Evolutionary conservation across 2,888 invertebrate species (phyloP), one percentile per base, ranked within the genome.

Genomic region (Yponomeuta plumbellus): DNA sequence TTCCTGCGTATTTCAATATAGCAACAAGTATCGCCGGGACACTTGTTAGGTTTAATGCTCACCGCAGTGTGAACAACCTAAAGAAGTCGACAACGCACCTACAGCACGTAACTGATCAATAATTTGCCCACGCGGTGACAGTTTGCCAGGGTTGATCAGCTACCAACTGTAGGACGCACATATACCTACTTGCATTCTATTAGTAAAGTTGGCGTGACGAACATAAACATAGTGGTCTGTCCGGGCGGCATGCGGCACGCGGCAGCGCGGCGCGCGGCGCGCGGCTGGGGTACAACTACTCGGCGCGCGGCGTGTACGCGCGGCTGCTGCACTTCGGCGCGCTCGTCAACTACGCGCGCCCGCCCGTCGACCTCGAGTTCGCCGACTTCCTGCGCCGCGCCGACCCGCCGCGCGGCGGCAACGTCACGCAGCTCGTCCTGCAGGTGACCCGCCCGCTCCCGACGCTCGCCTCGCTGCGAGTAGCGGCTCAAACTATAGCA

Each of bases 361-460:
- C 67, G n/a, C 65, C 66, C 0, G 72, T 73, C 11, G 71, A 75
- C 65, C 61, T 71, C 40, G 66, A 68, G 40, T 81, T 84, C 67
- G 74, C 76, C 67, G 68, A 73, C 20, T 73, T 77, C 66, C 70
- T 84, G 40, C 69, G 69, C 26, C 62, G n/a, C 17, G 68, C 71
- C 17, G 74, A 72, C 23, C 64, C 72, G 2, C 72, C 71, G n/a
- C 67, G 71, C 0, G 68, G 72, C 21, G 70, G 72, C 34, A 81
- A 80, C 64, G 69, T 77, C 59, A 80, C 75, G 10, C 71, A 78
- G 40, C 69, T 79, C 3, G 70, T 77, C 65, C 68, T 72, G 20
- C 71, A 69, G 70, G 80, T 85, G 44, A 11, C 56, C 4, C 56
- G 20, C 56, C 52, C 56, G 56, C 6, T 56, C 4, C 17, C 20